phyloP scores from a whole-genome alignment of 2,888 invertebrate species.

The Dioctria rufipes region DNA sequence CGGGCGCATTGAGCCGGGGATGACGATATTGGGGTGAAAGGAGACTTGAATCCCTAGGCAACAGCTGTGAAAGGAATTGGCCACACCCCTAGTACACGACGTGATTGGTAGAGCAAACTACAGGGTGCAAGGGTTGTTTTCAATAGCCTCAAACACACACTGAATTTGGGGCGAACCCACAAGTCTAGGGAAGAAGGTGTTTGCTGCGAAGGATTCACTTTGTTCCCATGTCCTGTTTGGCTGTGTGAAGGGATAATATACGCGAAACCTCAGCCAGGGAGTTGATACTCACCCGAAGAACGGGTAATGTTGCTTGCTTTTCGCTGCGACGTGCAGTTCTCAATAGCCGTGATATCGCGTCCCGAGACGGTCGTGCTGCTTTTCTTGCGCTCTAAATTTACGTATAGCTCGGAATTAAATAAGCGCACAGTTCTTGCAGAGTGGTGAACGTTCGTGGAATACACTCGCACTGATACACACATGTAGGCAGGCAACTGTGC shows the following conservation, averaged over 20 bases:
- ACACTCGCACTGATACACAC: slow-evolving; percentile 39
- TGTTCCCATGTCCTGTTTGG: slow-evolving; percentile 46
- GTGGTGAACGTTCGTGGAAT: slow-evolving; percentile 17
- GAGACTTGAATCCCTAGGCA: slow-evolving; percentile 54
- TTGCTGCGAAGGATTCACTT: slow-evolving; percentile 43
- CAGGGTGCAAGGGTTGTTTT: slow-evolving; percentile 45
- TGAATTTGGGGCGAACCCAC: slow-evolving; percentile 30
- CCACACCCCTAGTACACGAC: slow-evolving; percentile 51
- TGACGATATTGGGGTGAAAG: slow-evolving; percentile 37
- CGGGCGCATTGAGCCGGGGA: slow-evolving; percentile 5
- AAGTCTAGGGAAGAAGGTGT: slow-evolving; percentile 32
- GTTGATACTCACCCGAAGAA: slow-evolving; percentile 12
- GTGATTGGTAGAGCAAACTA: slow-evolving; percentile 53
- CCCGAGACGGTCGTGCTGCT: slow-evolving; percentile 69
- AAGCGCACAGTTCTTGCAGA: not conserved
- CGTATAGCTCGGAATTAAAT: slow-evolving; percentile 1
- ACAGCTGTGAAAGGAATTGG: slow-evolving; percentile 53
- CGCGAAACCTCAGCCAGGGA: slow-evolving; percentile 33
- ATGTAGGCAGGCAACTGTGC: slow-evolving; percentile 29
- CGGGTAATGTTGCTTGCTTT: slow-evolving; percentile 17
- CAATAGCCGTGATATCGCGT: slow-evolving; percentile 71
- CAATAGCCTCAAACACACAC: slow-evolving; percentile 39
- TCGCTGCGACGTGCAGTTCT: slow-evolving; percentile 66
- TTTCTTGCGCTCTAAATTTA: not conserved
- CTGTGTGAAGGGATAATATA: slow-evolving; percentile 41